Base-by-base conservation (phyloP, 2,113 vertebrate genomes). In the Phrynosoma platyrhinos region DNA sequence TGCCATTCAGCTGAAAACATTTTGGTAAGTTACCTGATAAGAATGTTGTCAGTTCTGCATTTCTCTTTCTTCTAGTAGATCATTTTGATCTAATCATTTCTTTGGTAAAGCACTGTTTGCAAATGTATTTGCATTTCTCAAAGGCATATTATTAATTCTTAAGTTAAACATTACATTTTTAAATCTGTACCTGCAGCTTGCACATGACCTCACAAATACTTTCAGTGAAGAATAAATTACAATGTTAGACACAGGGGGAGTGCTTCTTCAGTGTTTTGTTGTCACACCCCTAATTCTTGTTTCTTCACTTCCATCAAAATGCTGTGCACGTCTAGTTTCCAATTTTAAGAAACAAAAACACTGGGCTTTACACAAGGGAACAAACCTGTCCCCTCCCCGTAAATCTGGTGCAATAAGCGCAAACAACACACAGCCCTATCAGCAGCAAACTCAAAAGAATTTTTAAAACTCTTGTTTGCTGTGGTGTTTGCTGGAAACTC, bases 91-190 rank as follows among this genome's bases (percentile, higher is more conserved):
- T 89, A 47, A 68, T 20, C 89, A 52, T 77, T 77, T 72, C 12
- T 79, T 27, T 86, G 68, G 68, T 40, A 82, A 89, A 91, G 83
- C 62, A 40, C 21, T 89, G 78, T 85, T 90, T 40, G 90, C 69
- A 91, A 5, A 77, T 2, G 42, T 91, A 86, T 13, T 91, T 87
- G 88, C 74, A 79, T 79, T 42, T 71, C 55, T 87, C 21, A 87
- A 87, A 84, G 12, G 25, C 0, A 0, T 66, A 40, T 82, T 87
- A 79, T 89, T 27, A 84, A 83, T 66, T 0, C 0, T 47, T 81
- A 82, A 85, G 64, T 79, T n/a, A 4, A 62, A 18, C 85, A 77
- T 66, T 91, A 66, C 89, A 80, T 83, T 40, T 47, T 36, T 76
- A 40, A 76, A 77, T 25, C 53, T 84, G 52, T 1, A 0, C 85